A percentile compares a stretch with the other conserved stretches of the same genome.
These are phyloP conservation scores for Mirounga angustirostris DNA, from an alignment of 2,113 vertebrate genomes.

Conservation along the genomic window DNA sequence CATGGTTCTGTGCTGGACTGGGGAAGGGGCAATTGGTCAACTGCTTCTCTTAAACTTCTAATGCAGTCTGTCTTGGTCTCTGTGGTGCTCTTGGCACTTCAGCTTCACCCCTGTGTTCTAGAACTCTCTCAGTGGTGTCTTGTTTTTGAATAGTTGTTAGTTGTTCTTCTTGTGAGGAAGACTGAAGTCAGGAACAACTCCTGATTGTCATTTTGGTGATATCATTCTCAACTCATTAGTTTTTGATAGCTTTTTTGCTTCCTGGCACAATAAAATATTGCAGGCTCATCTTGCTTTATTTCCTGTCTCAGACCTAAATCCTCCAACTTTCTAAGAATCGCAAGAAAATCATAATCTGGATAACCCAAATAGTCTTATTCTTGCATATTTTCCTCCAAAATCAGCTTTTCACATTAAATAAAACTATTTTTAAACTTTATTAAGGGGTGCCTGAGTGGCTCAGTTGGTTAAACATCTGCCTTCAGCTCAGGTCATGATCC, in stretches of 20 bases:
- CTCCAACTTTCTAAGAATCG: not conserved
- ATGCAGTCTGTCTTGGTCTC: not conserved
- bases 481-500: not conserved
- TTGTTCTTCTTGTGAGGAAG: not conserved
- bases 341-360: not conserved
- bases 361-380: not conserved
- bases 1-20: not conserved
- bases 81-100: not conserved
- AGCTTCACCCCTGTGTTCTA: not conserved
- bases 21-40: not conserved
- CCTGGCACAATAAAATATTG: not conserved
- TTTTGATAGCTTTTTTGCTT: constrained; percentile 16
- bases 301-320: not conserved
- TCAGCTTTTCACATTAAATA: not conserved
- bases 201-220: not conserved
- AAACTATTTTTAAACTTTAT: not conserved
- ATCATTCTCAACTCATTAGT: not conserved
- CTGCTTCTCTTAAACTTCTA: not conserved
- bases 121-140: not conserved
- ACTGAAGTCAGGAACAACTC: not conserved
- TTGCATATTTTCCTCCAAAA: not conserved
- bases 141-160: not conserved
- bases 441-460: not conserved
- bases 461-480: not conserved
- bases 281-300: not conserved